These are phyloP conservation scores for Heterocephalus glaber DNA, from an alignment of 2,113 vertebrate species.

Conservation along the genomic window DNA sequence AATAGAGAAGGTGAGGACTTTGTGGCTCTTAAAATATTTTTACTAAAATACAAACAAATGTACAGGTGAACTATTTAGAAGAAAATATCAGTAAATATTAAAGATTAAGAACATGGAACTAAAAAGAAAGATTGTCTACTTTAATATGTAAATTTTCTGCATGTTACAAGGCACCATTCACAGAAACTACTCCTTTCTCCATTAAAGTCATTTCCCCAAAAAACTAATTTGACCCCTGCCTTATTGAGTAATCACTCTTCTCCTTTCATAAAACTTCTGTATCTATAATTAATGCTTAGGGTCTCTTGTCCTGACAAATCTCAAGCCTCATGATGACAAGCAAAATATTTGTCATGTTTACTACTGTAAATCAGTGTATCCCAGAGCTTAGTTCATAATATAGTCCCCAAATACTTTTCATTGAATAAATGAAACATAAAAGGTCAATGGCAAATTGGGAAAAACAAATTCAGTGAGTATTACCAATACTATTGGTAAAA, in stretches of 20 bases:
- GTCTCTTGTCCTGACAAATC: neutral
- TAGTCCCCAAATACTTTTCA: neutral
- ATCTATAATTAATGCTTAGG: neutral
- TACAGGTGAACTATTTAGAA: neutral
- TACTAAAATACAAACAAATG: neutral
- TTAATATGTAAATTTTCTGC: neutral
- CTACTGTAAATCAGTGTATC: neutral
- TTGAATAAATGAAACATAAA: neutral
- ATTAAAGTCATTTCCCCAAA: neutral
- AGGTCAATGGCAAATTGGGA: neutral
- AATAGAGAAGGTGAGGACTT: neutral
- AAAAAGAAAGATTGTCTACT: neutral
- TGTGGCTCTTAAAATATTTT: neutral
- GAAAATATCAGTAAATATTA: neutral
- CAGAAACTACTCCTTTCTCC: neutral
- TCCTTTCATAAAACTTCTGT: neutral
- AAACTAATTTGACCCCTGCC: neutral
- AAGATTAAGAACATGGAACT: neutral
- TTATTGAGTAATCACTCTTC: neutral
- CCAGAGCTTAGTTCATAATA: neutral
- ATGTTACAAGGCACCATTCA: neutral
- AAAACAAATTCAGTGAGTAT: neutral
- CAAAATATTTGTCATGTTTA: neutral
- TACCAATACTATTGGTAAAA: neutral
- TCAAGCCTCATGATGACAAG: neutral